Evolutionary conservation across 2,113 vertebrate species (phyloP).

Genomic region (Herpetotheres cachinnans): DNA sequence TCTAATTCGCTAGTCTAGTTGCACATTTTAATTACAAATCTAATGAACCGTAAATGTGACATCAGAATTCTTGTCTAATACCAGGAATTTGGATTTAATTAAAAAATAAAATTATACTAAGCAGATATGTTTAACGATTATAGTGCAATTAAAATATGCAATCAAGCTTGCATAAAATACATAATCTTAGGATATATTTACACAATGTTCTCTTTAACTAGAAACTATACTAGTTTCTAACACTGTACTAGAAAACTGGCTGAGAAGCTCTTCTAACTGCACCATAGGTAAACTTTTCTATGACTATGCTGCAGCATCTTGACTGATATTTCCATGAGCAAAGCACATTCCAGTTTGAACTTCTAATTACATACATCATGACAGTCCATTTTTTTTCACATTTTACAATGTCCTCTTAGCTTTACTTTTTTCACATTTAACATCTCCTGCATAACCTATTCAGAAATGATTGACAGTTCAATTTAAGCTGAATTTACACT

Average conservation of each 20-base stretch:
- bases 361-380: not conserved
- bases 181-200: slow-evolving; percentile 11
- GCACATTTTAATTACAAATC: slow-evolving; percentile 57
- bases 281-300: not conserved
- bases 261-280: not conserved
- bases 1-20: not conserved
- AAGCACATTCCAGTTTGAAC: not conserved
- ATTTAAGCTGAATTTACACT: not conserved
- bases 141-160: slow-evolving; percentile 22
- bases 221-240: not conserved
- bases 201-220: not conserved
- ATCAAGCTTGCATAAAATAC: not conserved
- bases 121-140: slow-evolving; percentile 3
- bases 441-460: not conserved
- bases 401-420: not conserved
- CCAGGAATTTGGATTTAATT: slow-evolving; percentile 36
- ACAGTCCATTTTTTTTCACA: not conserved
- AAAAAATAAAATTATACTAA: slow-evolving; percentile 30
- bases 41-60: slow-evolving; percentile 36
- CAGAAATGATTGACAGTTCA: not conserved
- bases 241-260: not conserved
- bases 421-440: not conserved
- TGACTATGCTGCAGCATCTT: not conserved
- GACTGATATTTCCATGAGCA: not conserved
- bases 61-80: slow-evolving; percentile 37